Conservation (phyloP, 2,888 invertebrate species). For the Luperina nickerlii region DNA sequence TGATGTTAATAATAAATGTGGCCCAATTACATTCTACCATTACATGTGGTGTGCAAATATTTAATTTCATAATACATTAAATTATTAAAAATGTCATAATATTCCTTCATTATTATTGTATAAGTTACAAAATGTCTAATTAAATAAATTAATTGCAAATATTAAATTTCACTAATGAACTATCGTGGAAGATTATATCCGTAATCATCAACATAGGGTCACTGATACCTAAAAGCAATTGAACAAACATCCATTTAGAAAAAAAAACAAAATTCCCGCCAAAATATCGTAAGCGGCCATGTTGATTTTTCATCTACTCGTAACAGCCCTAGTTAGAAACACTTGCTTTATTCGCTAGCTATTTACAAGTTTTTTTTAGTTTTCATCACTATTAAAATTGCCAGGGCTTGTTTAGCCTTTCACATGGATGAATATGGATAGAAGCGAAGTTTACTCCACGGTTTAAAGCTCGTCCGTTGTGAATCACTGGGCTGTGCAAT, state of each 20-base stretch:
- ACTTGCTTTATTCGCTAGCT: constrained; percentile 21
- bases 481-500: constrained; percentile 20
- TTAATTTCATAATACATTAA: too few relatives aligned
- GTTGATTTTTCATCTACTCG: constrained; percentile 2
- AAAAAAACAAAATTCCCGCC: not conserved
- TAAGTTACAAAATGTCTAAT: too few relatives aligned
- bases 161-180: too few relatives aligned
- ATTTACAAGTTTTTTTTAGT: constrained; percentile 28
- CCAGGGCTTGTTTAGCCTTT: constrained; percentile 45
- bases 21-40: too few relatives aligned
- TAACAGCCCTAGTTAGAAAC: constrained; percentile 41
- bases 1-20: too few relatives aligned
- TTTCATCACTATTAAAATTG: constrained; percentile 48
- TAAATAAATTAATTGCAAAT: too few relatives aligned
- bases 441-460: constrained; percentile 20
- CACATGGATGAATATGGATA: constrained; percentile 42
- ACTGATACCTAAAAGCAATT: not conserved
- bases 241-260: not conserved
- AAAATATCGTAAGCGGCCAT: not conserved
- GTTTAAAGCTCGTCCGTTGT: constrained; percentile 15
- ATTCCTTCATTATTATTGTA: too few relatives aligned
- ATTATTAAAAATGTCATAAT: too few relatives aligned
- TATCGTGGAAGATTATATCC: not conserved
- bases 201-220: too few relatives aligned
- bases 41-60: too few relatives aligned